These are phyloP conservation scores for Mastigias papua DNA, from an alignment of 30 jellyfish, hydroid and myxozoan species.

Conservation along the genomic window DNA sequence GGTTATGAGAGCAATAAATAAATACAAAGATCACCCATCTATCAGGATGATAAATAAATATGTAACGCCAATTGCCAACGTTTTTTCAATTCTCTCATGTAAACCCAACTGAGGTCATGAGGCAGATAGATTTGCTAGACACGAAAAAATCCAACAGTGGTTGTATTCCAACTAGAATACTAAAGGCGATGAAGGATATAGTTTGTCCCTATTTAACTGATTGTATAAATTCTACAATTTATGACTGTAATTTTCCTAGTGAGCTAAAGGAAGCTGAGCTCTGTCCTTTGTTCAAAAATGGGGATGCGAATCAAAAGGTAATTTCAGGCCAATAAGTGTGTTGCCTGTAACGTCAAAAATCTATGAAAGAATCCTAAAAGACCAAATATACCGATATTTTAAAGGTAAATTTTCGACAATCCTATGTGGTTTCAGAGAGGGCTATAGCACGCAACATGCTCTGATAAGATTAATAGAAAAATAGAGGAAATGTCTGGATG, in stretches of 20 bases:
- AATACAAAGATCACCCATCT: neutral
- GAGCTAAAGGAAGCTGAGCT: constrained; percentile 8
- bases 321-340: constrained; percentile 20
- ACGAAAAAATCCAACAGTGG: constrained; percentile 3
- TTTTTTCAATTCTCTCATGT: constrained; percentile 11
- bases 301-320: neutral
- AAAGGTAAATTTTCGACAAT: neutral
- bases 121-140: constrained; percentile 35
- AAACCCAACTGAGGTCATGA: constrained; percentile 18
- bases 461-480: constrained; percentile 1
- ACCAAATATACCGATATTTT: neutral
- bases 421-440: constrained; percentile 28
- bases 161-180: neutral
- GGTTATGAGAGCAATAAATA: neutral
- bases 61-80: neutral
- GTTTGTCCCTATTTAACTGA: constrained; percentile 27
- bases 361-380: neutral
- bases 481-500: constrained; percentile 42
- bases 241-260: neutral
- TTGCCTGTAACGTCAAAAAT: constrained; percentile 12
- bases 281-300: neutral
- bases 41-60: neutral
- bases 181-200: neutral
- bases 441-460: constrained; percentile 9
- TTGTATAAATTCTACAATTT: neutral